Evolutionary conservation across 2,797 vertebrate species (phyloP), one percentile per base, ranked within the genome.

Genomic region (Poliocrania exsul): DNA sequence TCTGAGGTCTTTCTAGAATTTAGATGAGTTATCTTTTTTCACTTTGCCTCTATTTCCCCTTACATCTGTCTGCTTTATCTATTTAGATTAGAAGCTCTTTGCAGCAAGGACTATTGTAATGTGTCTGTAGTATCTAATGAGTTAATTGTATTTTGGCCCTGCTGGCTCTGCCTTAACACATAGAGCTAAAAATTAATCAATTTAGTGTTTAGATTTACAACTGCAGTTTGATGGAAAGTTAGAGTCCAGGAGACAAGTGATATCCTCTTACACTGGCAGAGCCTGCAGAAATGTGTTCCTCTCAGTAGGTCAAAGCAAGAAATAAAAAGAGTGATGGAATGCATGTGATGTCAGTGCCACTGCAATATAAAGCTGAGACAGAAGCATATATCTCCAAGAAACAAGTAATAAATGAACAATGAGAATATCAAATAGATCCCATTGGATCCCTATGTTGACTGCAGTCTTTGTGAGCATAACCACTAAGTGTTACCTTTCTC

Each of bases 171-270:
- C 49, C 65, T n/a, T 91, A 89, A 58, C 72, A 89, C 79, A 92
- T 87, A 94, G 84, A 62, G 65, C 79, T 95, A 93, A 94, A 96
- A 94, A 74, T 92, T 85, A 90, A 86, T 85, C 75, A 89, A 85
- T 95, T 87, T 94, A 92, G 80, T 93, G 81, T 88, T 96, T 92
- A 96, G 79, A 96, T 96, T 95, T 92, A 95, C 89, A 94, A 15
- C 86, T 91, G 61, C 54, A 60, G 50, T 71, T 88, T 89, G 80
- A 78, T 95, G 86, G 75, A 95, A 96, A 91, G 54, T 91, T 92
- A 91, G 64, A 92, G 72, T 89, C 83, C 5, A 4, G 31, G 50
- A 95, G 60, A 73, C 66, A 81, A 92, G 62, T 4, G 62, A 84
- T 95, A 95, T 82, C 93, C 33, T 83, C 75, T 91, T 92, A 87